A percentile compares a stretch with the other conserved stretches of the same genome.
Evolutionary conservation across 1,140 invertebrate species (phyloP).

Genomic region (Aricia agestis): DNA sequence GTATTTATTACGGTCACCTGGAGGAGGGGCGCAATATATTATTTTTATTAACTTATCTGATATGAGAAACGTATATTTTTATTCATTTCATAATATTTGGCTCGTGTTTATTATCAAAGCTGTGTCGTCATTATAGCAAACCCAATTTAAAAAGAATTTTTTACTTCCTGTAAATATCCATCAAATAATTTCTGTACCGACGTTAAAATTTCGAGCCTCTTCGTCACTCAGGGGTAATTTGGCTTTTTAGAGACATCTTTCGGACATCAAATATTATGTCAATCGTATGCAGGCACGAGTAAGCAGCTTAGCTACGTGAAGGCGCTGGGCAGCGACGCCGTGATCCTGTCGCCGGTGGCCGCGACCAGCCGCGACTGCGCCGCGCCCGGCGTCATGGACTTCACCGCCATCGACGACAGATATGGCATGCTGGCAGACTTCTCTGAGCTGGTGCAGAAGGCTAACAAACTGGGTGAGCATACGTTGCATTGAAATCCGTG

Average conservation of each 20-base stretch:
- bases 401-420: conserved; percentile 79
- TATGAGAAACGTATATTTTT: neutral
- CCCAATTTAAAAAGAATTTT: too few species aligned
- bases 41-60: neutral
- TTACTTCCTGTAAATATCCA: too few species aligned
- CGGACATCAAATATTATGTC: too few species aligned
- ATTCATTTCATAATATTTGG: neutral
- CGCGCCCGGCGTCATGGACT: conserved; percentile 83
- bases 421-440: conserved; percentile 85
- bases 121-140: neutral
- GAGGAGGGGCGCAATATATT: neutral
- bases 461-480: conserved; percentile 76
- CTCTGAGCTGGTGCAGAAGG: conserved; percentile 76
- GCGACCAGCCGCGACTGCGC: conserved; percentile 79
- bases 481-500: too few species aligned
- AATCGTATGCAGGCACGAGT: conserved; percentile 39
- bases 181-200: too few species aligned
- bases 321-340: conserved; percentile 65
- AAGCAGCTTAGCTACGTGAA: conserved; percentile 62
- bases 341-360: conserved; percentile 81
- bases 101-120: neutral
- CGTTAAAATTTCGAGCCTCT: too few species aligned
- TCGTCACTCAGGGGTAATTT: too few species aligned
- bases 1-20: neutral
- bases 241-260: too few species aligned